Percentiles rank a stretch among this genome's conserved stretches.
These are phyloP conservation scores for Meloe dianella DNA, from an alignment of 2,888 invertebrate genomes.

Conservation along the genomic window DNA sequence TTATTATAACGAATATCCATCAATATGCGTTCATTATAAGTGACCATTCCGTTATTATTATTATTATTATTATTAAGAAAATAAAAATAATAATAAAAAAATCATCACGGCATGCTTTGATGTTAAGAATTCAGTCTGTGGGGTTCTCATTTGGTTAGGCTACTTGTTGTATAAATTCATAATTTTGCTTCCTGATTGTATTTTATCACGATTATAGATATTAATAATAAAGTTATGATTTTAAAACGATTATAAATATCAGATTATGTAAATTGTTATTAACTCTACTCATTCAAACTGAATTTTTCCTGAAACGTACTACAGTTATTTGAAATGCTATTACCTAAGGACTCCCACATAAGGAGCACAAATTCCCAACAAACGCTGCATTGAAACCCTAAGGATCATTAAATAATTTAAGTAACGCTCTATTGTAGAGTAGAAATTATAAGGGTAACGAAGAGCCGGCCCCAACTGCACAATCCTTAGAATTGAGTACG, in stretches of 20 bases:
- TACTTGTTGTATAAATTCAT: conserved; percentile 7
- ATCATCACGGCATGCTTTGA: background rate
- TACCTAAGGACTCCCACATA: too few relatives aligned
- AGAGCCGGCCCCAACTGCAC: too few relatives aligned
- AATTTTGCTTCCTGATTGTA: conserved; percentile 9
- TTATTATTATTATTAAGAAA: too few relatives aligned
- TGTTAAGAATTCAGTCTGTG: background rate
- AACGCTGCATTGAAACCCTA: too few relatives aligned
- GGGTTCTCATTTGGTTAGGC: background rate
- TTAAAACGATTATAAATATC: conserved; percentile 12
- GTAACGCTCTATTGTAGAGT: too few relatives aligned
- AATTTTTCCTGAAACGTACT: background rate
- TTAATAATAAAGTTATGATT: conserved; percentile 12
- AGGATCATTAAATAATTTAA: too few relatives aligned
- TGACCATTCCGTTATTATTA: conserved; percentile 1
- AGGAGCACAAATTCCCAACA: too few relatives aligned
- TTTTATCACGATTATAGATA: conserved; percentile 10
- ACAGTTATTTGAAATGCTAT: background rate
- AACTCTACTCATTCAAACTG: background rate
- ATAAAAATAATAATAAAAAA: too few relatives aligned
- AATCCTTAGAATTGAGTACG: too few relatives aligned
- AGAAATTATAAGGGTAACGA: too few relatives aligned
- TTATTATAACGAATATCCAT: background rate
- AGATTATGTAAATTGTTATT: conserved; percentile 10
- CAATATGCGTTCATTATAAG: background rate